Evolutionary conservation across 2,888 invertebrate genomes (phyloP).

Genomic region (Amphimallon solstitiale): DNA sequence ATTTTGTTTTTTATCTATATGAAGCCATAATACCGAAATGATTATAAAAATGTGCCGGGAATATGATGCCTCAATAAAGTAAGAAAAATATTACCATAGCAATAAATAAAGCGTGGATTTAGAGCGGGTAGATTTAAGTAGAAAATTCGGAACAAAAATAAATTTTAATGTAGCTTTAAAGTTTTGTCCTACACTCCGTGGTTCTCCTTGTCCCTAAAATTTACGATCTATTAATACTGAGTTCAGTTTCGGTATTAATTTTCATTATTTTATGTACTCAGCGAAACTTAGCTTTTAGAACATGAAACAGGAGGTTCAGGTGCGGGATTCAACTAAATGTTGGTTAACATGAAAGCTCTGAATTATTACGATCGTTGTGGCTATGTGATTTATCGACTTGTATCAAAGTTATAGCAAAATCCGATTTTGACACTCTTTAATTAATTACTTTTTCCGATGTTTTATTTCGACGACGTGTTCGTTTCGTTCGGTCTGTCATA

Average conservation of each 20-base stretch:
- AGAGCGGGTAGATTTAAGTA: background rate
- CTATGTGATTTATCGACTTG: conserved; percentile 14
- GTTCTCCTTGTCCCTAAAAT: conserved; percentile 9
- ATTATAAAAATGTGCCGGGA: no score
- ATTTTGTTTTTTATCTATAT: no score
- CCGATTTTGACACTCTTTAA: conserved; percentile 4
- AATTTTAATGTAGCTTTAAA: conserved; percentile 13
- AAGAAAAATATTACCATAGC: background rate
- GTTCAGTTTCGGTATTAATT: conserved; percentile 19
- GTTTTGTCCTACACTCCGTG: conserved; percentile 3
- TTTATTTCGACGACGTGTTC: background rate
- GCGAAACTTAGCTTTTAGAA: conserved; percentile 34
- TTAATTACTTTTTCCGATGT: conserved; percentile 10
- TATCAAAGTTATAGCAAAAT: conserved; percentile 1
- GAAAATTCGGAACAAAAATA: conserved; percentile 12
- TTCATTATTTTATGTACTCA: conserved; percentile 22
- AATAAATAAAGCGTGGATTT: background rate
- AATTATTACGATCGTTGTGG: conserved; percentile 25
- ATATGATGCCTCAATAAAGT: no score
- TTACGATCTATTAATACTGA: conserved; percentile 21
- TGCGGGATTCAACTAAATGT: conserved; percentile 28
- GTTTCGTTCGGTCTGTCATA: background rate
- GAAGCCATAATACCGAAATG: no score
- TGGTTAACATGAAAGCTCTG: conserved; percentile 32
- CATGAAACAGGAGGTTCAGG: conserved; percentile 28